phyloP scores from a whole-genome alignment of 2,113 vertebrate genomes.

The Oncorhynchus gorbuscha region DNA sequence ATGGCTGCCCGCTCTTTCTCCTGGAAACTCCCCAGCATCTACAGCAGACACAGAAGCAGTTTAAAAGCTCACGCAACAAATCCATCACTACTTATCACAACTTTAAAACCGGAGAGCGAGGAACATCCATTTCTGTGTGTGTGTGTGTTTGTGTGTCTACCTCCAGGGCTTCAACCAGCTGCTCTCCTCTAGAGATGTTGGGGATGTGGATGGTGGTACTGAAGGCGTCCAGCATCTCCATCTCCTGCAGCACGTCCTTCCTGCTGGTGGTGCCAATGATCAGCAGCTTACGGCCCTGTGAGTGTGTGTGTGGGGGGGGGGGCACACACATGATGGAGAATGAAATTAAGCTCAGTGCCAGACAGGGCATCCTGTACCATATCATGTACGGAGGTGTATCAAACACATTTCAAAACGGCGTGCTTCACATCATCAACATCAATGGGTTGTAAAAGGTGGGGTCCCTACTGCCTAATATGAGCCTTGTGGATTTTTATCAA shows the following conservation, averaged over 20 bases:
- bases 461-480: no score
- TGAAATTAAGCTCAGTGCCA: no score
- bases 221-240: conserved; percentile 95
- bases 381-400: no score
- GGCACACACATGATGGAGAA: not conserved
- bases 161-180: conserved; percentile 91
- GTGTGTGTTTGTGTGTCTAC: conserved; percentile 32
- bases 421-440: no score
- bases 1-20: conserved; percentile 86
- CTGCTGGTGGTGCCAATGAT: conserved; percentile 96
- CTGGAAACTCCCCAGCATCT: conserved; percentile 93
- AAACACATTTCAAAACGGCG: no score
- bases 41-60: not conserved
- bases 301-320: conserved; percentile 4
- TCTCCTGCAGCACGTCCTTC: conserved; percentile 94
- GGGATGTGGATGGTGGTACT: conserved; percentile 94
- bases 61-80: not conserved
- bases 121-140: not conserved
- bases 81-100: no score
- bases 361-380: no score
- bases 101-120: not conserved
- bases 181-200: conserved; percentile 86
- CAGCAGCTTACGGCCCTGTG: conserved; percentile 92
- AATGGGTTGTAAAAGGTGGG: no score
- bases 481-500: no score